Conservation (phyloP, 1,140 invertebrate genomes). For the Drosophila nikananu region DNA sequence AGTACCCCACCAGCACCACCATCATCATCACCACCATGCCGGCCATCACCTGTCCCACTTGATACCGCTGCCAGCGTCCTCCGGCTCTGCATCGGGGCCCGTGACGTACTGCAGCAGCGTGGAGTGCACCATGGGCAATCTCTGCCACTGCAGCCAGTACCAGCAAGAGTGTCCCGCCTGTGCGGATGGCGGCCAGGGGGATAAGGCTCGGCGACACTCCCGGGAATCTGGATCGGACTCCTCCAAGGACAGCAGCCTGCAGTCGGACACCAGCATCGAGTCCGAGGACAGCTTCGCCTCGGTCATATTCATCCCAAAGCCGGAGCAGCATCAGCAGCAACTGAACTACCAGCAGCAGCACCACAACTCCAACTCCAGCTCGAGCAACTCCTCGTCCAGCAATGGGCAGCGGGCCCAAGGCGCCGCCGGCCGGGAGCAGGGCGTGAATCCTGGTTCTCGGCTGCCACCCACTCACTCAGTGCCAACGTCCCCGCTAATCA, state of each 20-base stretch:
- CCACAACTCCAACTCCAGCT: slow-evolving; percentile 86
- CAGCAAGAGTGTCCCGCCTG: slow-evolving; percentile 74
- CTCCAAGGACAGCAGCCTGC: slow-evolving; percentile 95
- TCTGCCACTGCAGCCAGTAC: slow-evolving; percentile 78
- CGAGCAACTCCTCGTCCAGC: slow-evolving; percentile 85
- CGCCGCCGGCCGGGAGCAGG: slow-evolving; percentile 16
- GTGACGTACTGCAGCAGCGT: slow-evolving; percentile 77
- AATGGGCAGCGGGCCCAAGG: slow-evolving; percentile 49
- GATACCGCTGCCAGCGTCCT: slow-evolving; percentile 11
- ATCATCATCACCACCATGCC: slow-evolving; percentile 67
- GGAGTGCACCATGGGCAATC: slow-evolving; percentile 62
- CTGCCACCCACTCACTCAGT: slow-evolving; percentile 86
- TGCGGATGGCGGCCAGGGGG: slow-evolving; percentile 52
- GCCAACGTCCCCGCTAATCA: slow-evolving; percentile 89
- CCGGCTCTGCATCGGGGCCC: slow-evolving; percentile 43
- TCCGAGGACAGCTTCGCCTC: slow-evolving; percentile 96
- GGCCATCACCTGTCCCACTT: slow-evolving; percentile 37
- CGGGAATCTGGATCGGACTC: slow-evolving; percentile 95
- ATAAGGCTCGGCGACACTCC: slow-evolving; percentile 86
- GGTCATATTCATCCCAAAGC: slow-evolving; percentile 94
- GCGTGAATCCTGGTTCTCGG: slow-evolving; percentile 20
- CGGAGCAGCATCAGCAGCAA: slow-evolving; percentile 85
- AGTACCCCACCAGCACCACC: slow-evolving; percentile 51
- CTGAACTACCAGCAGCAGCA: slow-evolving; percentile 78
- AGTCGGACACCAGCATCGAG: slow-evolving; percentile 96